Evolutionary conservation across 1,140 invertebrate species (phyloP).

Genomic region (Aradophagus sp.): DNA sequence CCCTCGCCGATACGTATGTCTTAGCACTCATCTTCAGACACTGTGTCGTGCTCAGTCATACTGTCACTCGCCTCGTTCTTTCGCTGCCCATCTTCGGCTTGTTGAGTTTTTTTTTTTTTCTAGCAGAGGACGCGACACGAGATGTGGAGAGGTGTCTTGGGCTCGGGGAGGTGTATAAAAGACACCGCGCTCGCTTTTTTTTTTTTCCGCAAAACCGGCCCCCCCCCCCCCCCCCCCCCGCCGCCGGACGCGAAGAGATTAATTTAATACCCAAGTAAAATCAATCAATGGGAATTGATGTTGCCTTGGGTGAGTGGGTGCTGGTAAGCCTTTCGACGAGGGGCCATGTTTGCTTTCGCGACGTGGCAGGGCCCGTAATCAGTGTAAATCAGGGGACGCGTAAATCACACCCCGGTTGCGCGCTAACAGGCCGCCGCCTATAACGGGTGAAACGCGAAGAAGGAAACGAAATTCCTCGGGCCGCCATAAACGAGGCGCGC

Average conservation of each 20-base stretch:
- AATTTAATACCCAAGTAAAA: slow-evolving; percentile 73
- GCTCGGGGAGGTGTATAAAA: slow-evolving; percentile 46
- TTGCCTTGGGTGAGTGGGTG: slow-evolving; percentile 62
- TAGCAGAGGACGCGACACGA: no score
- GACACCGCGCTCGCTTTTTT: no score
- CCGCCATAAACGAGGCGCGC: slow-evolving; percentile 35
- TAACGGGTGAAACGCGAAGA: slow-evolving; percentile 62
- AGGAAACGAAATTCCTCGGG: no score
- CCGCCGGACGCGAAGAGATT: slow-evolving; percentile 62
- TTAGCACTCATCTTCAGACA: no score
- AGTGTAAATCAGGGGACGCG: slow-evolving; percentile 75
- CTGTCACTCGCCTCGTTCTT: no score
- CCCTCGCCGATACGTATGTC: no score
- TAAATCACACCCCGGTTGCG: slow-evolving; percentile 73
- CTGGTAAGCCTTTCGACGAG: slow-evolving; percentile 30
- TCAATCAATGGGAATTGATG: slow-evolving; percentile 72
- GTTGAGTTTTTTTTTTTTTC: no score
- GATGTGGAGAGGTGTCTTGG: no score
- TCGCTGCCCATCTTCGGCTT: no score
- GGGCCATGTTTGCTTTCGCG: slow-evolving; percentile 70
- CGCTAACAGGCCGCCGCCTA: slow-evolving; percentile 66
- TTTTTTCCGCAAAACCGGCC: no score
- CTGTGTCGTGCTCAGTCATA: no score
- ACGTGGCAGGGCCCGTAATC: slow-evolving; percentile 72
- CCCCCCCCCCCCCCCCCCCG: no score